These are phyloP conservation scores for Leptopilina boulardi DNA, from an alignment of 1,140 invertebrate species.

Conservation along the genomic window DNA sequence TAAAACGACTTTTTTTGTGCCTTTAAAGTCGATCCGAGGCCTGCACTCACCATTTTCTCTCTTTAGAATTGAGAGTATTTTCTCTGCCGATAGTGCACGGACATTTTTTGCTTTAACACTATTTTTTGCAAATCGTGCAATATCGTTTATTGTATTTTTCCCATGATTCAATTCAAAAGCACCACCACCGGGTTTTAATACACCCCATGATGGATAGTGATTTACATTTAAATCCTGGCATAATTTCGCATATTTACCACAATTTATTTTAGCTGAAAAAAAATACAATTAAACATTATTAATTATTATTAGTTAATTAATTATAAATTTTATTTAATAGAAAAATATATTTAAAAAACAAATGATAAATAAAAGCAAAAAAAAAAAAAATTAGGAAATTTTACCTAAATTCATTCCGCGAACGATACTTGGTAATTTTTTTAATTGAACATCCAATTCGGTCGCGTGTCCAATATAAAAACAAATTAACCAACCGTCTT, in stretches of 20 bases:
- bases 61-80: constrained; percentile 77
- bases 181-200: constrained; percentile 83
- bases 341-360: not conserved
- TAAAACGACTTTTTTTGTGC: no score
- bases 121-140: constrained; percentile 83
- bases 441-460: constrained; percentile 77
- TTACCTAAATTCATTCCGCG: constrained; percentile 78
- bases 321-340: no score
- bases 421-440: constrained; percentile 80
- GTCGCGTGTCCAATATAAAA: constrained; percentile 79
- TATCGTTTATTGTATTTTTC: constrained; percentile 79
- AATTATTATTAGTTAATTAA: not conserved
- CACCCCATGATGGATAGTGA: constrained; percentile 83
- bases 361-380: constrained; percentile 2
- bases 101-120: constrained; percentile 80
- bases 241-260: constrained; percentile 74
- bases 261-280: constrained; percentile 78
- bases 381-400: constrained; percentile 4
- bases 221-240: constrained; percentile 78
- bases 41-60: constrained; percentile 64
- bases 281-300: not conserved
- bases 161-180: constrained; percentile 86
- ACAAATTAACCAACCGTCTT: constrained; percentile 80
- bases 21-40: no score
- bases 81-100: constrained; percentile 79